Evolutionary conservation across 2,797 vertebrate genomes (phyloP).

Genomic region (Hozukius guyotensis): DNA sequence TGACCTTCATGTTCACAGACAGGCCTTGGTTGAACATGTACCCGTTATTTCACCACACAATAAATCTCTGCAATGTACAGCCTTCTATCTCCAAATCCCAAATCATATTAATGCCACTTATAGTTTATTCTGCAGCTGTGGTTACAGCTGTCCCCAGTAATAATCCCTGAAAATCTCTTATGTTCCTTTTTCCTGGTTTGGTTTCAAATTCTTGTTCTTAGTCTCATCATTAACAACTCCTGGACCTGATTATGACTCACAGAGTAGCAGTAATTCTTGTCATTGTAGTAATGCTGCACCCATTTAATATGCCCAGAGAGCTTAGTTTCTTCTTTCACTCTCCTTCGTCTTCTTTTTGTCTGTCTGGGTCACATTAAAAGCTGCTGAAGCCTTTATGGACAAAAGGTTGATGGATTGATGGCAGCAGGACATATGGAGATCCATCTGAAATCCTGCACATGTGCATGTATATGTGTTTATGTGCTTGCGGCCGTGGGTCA

Average conservation of each 20-base stretch:
- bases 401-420: conserved; percentile 50
- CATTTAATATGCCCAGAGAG: conserved; percentile 19
- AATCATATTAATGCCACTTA: background rate
- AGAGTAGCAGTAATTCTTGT: conserved; percentile 29
- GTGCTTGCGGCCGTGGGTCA: conserved; percentile 47
- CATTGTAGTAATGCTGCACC: conserved; percentile 13
- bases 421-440: conserved; percentile 22
- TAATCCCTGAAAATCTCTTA: conserved; percentile 14
- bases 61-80: background rate
- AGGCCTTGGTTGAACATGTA: background rate
- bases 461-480: conserved; percentile 46
- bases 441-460: conserved; percentile 42
- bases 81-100: background rate
- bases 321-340: conserved; percentile 1
- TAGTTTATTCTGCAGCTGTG: background rate
- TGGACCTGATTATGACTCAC: conserved; percentile 41
- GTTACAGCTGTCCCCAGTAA: conserved; percentile 4
- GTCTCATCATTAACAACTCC: conserved; percentile 18
- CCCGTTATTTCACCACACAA: background rate
- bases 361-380: conserved; percentile 53
- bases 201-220: conserved; percentile 36
- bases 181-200: conserved; percentile 27
- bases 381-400: conserved; percentile 39
- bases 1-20: background rate
- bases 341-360: background rate